These are phyloP conservation scores for Drosophila heteroneura DNA, from an alignment of 2,888 invertebrate species.

Conservation along the genomic window DNA sequence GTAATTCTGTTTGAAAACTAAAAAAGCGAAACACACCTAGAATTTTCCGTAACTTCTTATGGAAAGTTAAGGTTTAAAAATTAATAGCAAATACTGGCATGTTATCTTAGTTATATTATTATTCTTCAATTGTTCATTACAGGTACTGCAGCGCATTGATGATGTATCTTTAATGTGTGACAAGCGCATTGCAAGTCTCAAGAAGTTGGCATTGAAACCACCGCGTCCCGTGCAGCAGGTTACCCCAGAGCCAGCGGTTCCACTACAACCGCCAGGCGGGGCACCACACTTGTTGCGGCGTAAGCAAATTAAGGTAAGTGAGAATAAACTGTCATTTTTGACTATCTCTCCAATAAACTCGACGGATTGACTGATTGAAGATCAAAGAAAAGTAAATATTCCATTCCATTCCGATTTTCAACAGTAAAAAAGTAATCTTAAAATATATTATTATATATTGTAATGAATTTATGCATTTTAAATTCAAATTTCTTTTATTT, in stretches of 20 bases:
- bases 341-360: too few relatives aligned
- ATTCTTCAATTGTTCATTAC: conserved; percentile 38
- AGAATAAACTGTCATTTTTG: background rate
- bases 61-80: background rate
- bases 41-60: background rate
- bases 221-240: conserved; percentile 92
- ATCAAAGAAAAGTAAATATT: background rate
- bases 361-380: background rate
- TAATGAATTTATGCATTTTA: background rate
- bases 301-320: conserved; percentile 83
- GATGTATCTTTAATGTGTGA: conserved; percentile 97
- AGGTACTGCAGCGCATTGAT: conserved; percentile 96
- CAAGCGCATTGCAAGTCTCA: conserved; percentile 90
- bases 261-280: conserved; percentile 87
- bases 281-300: conserved; percentile 85
- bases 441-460: background rate
- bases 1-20: background rate
- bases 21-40: background rate
- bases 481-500: background rate
- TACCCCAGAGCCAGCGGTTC: conserved; percentile 90
- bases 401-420: background rate
- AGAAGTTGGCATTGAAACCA: conserved; percentile 90
- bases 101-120: too few relatives aligned
- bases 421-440: background rate
- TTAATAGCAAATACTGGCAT: background rate